A percentile compares a stretch with the other conserved stretches of the same genome.
These are phyloP conservation scores for Leptopilina clavipes DNA, from an alignment of 1,140 invertebrate species.

Conservation along the genomic window DNA sequence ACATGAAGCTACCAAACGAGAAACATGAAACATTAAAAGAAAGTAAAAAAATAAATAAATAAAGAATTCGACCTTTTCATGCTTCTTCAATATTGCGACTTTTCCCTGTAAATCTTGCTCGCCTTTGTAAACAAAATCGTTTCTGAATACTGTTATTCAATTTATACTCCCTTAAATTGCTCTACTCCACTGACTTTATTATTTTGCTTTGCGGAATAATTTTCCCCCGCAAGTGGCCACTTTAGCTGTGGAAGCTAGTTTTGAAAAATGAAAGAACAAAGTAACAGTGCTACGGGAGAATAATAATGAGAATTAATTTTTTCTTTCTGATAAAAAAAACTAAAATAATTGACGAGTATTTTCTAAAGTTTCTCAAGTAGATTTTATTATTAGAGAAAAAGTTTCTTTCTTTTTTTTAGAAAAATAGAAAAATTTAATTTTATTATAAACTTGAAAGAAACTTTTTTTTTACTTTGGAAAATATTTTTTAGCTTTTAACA, in stretches of 20 bases:
- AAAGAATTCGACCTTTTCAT: conserved; percentile 6
- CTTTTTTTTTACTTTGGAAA: too few species aligned
- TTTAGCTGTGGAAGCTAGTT: neutral
- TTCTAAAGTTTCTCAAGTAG: too few species aligned
- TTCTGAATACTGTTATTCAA: conserved; percentile 4
- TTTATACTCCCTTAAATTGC: neutral
- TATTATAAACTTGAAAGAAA: too few species aligned
- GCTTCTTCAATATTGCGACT: neutral
- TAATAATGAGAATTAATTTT: too few species aligned
- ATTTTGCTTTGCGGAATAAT: conserved; percentile 4
- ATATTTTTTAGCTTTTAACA: too few species aligned
- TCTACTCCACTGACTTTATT: conserved; percentile 9
- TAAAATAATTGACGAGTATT: too few species aligned
- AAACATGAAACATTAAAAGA: conserved; percentile 7
- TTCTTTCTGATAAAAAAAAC: too few species aligned
- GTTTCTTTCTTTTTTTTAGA: too few species aligned
- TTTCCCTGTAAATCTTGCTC: neutral
- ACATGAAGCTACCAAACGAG: neutral
- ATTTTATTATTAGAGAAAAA: too few species aligned
- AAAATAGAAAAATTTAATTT: too few species aligned
- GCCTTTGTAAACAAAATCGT: conserved; percentile 20
- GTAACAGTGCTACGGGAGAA: too few species aligned
- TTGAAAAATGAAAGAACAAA: too few species aligned
- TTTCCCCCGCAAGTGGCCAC: neutral
- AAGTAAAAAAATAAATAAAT: neutral